Conservation (phyloP, 2,888 invertebrate genomes). For the Anaspis maculata region DNA sequence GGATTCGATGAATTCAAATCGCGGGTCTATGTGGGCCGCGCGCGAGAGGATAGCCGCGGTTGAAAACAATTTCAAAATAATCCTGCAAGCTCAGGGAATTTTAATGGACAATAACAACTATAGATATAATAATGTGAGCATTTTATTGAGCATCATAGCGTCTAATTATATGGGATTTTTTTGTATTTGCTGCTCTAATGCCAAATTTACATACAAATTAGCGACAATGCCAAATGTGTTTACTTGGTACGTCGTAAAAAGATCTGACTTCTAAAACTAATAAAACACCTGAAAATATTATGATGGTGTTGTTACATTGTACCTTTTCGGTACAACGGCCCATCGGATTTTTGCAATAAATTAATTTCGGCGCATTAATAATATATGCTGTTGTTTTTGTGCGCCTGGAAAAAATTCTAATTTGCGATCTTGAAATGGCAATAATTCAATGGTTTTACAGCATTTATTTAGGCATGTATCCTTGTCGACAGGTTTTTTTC, state of each 20-base stretch:
- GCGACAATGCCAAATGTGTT: slow-evolving; percentile 15
- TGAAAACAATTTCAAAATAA: no score
- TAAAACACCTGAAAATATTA: slow-evolving; percentile 11
- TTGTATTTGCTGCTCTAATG: slow-evolving; percentile 9
- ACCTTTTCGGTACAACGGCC: slow-evolving; percentile 5
- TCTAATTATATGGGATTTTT: slow-evolving; percentile 13
- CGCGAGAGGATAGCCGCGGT: no score
- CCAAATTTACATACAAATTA: slow-evolving; percentile 16
- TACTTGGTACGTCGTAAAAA: slow-evolving; percentile 10
- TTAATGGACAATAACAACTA: no score
- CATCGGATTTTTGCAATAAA: slow-evolving; percentile 1
- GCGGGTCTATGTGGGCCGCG: no score
- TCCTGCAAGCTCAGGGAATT: no score
- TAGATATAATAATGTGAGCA: no score
- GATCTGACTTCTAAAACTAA: slow-evolving; percentile 14
- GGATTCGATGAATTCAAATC: no score
- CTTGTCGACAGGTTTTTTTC: no score
- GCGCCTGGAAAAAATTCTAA: slow-evolving; percentile 4
- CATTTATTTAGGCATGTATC: slow-evolving; percentile 6
- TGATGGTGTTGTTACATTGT: no score
- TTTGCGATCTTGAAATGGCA: slow-evolving; percentile 4
- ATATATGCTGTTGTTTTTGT: slow-evolving; percentile 5
- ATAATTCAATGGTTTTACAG: slow-evolving; percentile 10
- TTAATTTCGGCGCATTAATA: slow-evolving; percentile 1
- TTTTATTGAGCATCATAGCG: no score